Conservation (phyloP, 2,888 invertebrate species). For the Andrena bicolor region DNA sequence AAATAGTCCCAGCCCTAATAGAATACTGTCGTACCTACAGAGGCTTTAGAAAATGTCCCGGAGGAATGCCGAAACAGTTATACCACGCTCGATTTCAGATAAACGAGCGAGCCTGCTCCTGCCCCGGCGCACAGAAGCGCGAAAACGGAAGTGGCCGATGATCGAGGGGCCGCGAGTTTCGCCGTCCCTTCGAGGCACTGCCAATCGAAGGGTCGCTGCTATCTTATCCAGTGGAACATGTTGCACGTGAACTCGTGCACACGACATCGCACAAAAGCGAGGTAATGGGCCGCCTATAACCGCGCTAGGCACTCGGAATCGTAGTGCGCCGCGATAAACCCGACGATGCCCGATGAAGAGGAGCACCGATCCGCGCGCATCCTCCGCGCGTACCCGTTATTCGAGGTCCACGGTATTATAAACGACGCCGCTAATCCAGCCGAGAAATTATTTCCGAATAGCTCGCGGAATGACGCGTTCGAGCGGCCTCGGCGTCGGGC, state of each 20-base stretch:
- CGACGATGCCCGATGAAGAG: neutral
- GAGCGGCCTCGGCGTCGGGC: neutral
- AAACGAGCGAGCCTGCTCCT: neutral
- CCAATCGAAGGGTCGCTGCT: slow-evolving; percentile 13
- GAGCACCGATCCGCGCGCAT: slow-evolving; percentile 9
- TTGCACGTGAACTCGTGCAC: slow-evolving; percentile 13
- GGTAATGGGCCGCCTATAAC: neutral
- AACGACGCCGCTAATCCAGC: slow-evolving; percentile 27
- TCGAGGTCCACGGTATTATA: slow-evolving; percentile 8
- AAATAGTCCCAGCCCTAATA: no score
- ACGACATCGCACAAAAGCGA: slow-evolving; percentile 6
- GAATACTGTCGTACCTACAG: no score
- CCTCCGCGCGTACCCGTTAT: slow-evolving; percentile 25
- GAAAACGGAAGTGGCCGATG: neutral
- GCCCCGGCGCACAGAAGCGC: neutral
- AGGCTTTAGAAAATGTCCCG: no score
- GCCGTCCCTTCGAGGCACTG: neutral
- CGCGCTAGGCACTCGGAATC: slow-evolving; percentile 19
- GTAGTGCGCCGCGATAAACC: slow-evolving; percentile 14
- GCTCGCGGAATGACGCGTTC: slow-evolving; percentile 6
- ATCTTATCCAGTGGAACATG: slow-evolving; percentile 35
- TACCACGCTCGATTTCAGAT: neutral
- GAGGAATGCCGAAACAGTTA: no score
- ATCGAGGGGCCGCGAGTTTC: neutral
- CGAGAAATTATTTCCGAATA: slow-evolving; percentile 20